Evolutionary conservation across 2,113 vertebrate species (phyloP).

Genomic region (Sebastes fasciatus): DNA sequence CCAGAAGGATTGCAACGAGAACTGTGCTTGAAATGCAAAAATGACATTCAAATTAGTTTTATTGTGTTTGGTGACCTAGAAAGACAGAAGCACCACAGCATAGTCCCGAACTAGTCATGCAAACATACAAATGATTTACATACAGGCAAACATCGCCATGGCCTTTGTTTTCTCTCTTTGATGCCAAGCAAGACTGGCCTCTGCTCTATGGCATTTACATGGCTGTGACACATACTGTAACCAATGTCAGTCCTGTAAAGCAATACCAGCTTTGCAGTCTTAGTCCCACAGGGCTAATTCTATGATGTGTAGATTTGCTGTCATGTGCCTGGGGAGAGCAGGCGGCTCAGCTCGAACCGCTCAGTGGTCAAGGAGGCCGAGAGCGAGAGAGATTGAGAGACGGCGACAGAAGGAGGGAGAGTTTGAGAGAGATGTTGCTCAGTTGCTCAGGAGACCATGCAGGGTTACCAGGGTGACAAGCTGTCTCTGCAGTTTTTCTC

Average conservation of each 20-base stretch:
- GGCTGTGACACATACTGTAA: slow-evolving; percentile 22
- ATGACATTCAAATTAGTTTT: slow-evolving; percentile 70
- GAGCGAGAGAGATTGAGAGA: slow-evolving; percentile 35
- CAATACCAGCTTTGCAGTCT: slow-evolving; percentile 33
- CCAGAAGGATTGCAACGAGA: not conserved
- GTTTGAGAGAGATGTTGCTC: slow-evolving; percentile 68
- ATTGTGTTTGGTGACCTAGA: slow-evolving; percentile 55
- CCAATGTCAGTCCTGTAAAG: slow-evolving; percentile 29
- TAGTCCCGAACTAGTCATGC: slow-evolving; percentile 26
- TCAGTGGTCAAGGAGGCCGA: slow-evolving; percentile 49
- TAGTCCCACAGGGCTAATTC: slow-evolving; percentile 35
- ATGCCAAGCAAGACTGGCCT: slow-evolving; percentile 32
- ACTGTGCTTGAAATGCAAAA: slow-evolving; percentile 69
- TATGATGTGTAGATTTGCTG: slow-evolving; percentile 70
- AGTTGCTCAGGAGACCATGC: slow-evolving; percentile 68
- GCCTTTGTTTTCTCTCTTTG: slow-evolving; percentile 14
- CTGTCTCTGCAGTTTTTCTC: slow-evolving; percentile 68
- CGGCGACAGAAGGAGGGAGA: slow-evolving; percentile 49
- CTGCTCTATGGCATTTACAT: slow-evolving; percentile 63
- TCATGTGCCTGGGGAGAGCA: slow-evolving; percentile 47
- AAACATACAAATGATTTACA: slow-evolving; percentile 63
- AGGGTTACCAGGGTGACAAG: slow-evolving; percentile 76
- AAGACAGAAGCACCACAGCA: slow-evolving; percentile 21
- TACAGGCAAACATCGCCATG: slow-evolving; percentile 52
- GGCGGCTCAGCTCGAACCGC: slow-evolving; percentile 37